Base-by-base conservation (phyloP, 2,888 invertebrate species). In the Polymixis lichenea region DNA sequence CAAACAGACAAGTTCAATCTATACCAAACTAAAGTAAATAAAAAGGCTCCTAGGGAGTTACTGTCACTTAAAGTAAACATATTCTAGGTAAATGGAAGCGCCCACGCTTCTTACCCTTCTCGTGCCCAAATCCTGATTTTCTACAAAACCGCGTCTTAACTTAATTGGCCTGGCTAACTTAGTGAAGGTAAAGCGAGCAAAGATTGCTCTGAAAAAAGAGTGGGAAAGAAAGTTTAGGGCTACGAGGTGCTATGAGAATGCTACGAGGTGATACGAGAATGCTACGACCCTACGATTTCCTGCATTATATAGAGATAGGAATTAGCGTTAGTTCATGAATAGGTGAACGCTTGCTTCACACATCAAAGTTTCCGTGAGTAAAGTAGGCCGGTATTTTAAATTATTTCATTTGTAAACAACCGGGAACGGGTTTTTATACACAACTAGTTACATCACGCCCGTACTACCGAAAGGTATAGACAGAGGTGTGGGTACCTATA, bases 31-130 rank as follows among this genome's bases (percentile, higher is more conserved):
- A 38, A 68, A 69, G 38, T 49, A 49, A 65, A 77, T 49, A 46
- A 68, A 65, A 83, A 62, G 43, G 77, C 25, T 70, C 77, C 55
- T 43, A 66, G 67, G 64, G 78, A 72, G 58, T 83, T 83, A 67
- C 46, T 78, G 83, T 80, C 72, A 61, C 62, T 80, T 77, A 72
- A n/a, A 65, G 78, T 68, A 72, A 78, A 78, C 58, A 78, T 69
- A 56, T 68, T 69, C 58, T 62, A 69, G 82, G 77, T 60, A 55
- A 80, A 77, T 60, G 46, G 28, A 46, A 49, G 22, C 61, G 28
- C 77, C 70, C 56, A 69, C 70, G 70, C 32, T 46, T 58, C 67
- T 51, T 70, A 66, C 70, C 77, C 66, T 82, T 82, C 56, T 70
- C 70, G 55, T 46, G 28, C 46, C 62, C 46, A 67, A 82, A 77